Evolutionary conservation across 2,888 invertebrate genomes (phyloP).

Genomic region (Eumacrocentrus americanus): DNA sequence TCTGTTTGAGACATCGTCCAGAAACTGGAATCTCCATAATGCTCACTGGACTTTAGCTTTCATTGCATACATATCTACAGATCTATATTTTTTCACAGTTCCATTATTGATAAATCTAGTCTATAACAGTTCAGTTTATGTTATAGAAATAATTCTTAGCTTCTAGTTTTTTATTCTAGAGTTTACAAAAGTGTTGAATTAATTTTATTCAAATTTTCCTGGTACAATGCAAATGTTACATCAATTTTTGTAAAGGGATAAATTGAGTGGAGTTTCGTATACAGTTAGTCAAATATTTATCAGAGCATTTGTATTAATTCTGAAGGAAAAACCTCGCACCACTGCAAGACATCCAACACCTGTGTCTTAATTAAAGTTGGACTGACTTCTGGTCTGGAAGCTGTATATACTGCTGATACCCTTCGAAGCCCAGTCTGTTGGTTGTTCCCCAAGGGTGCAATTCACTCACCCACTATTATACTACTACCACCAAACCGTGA

Average conservation of each 20-base stretch:
- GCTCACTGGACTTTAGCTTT: neutral
- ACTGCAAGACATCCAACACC: slow-evolving; percentile 23
- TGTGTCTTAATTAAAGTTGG: slow-evolving; percentile 56
- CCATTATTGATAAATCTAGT: too few species aligned
- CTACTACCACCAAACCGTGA: neutral
- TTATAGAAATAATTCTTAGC: too few species aligned
- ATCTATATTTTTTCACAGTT: too few species aligned
- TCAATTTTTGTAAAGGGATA: too few species aligned
- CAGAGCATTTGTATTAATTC: slow-evolving; percentile 23
- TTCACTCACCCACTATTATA: slow-evolving; percentile 36
- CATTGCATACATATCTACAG: too few species aligned
- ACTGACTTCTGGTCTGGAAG: slow-evolving; percentile 10
- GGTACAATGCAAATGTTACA: too few species aligned
- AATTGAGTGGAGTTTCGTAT: too few species aligned
- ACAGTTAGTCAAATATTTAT: slow-evolving; percentile 23
- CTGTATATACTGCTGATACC: slow-evolving; percentile 13
- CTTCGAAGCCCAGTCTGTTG: slow-evolving; percentile 39
- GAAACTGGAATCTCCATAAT: neutral
- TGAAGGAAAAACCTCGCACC: neutral
- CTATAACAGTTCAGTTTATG: too few species aligned
- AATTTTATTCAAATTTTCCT: too few species aligned
- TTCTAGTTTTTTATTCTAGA: too few species aligned
- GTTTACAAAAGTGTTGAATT: too few species aligned
- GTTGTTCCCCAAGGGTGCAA: slow-evolving; percentile 51
- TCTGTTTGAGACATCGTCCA: neutral